Conservation (phyloP, 2,113 vertebrate genomes). For the Cochlearius cochlearius region DNA sequence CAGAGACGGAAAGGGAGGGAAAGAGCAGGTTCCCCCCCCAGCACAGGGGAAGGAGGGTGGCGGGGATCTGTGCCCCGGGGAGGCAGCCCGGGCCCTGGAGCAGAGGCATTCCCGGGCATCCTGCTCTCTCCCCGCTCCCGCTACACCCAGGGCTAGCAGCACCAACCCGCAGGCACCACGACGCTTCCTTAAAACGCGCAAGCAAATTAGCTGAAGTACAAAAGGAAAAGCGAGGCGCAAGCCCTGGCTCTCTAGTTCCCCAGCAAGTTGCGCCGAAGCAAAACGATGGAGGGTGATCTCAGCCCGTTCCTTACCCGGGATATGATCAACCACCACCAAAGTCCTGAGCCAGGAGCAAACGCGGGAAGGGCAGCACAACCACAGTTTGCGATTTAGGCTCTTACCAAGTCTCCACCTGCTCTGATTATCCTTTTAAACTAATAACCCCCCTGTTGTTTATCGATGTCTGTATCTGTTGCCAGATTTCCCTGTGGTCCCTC, state of each 20-base stretch:
- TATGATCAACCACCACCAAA: background rate
- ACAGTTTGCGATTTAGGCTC: background rate
- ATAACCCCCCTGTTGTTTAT: background rate
- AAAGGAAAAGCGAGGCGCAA: background rate
- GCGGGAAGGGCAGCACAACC: background rate
- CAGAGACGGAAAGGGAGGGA: fast-evolving
- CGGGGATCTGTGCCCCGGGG: fast-evolving
- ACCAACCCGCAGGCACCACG: fast-evolving
- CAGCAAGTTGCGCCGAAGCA: background rate
- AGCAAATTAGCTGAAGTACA: background rate
- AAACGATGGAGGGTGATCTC: background rate
- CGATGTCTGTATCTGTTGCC: constrained; percentile 1
- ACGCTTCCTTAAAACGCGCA: background rate
- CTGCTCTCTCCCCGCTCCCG: background rate
- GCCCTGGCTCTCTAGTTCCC: background rate
- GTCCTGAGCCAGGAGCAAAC: background rate
- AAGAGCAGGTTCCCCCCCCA: background rate
- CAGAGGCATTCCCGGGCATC: background rate
- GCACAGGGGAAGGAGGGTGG: background rate
- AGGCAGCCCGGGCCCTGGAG: background rate
- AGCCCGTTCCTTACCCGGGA: background rate
- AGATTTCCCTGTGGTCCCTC: constrained; percentile 96
- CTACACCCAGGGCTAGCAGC: background rate
- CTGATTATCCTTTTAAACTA: background rate
- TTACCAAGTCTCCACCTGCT: background rate